Conservation (phyloP, 2,797 vertebrate species). For the Rousettus madagascariensis region DNA sequence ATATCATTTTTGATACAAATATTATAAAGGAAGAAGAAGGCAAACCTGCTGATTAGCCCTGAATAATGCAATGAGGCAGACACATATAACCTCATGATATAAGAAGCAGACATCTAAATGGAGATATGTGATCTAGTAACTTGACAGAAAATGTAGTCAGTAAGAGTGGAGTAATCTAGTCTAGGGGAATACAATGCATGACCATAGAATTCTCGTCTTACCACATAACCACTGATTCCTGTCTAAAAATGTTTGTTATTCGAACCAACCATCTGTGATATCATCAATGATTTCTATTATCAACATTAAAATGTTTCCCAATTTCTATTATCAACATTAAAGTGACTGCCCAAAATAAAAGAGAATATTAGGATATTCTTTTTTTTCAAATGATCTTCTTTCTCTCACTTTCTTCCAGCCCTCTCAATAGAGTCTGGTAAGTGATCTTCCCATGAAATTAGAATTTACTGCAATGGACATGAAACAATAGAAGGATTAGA, state of each 20-base stretch:
- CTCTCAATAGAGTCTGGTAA: background rate
- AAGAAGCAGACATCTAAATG: background rate
- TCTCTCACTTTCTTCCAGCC: background rate
- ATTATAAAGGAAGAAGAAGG: background rate
- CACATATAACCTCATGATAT: background rate
- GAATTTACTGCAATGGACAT: background rate
- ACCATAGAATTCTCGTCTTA: background rate
- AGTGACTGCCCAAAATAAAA: background rate
- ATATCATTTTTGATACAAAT: background rate
- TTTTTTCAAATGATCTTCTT: background rate
- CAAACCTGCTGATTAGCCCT: background rate
- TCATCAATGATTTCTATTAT: background rate
- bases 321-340: background rate
- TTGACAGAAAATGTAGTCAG: background rate
- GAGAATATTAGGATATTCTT: background rate
- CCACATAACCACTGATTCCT: background rate
- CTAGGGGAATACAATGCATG: background rate
- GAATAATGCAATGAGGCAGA: background rate
- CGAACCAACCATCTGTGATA: background rate
- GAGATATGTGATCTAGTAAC: background rate
- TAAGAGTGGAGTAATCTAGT: background rate
- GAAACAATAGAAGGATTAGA: background rate
- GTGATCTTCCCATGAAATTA: background rate
- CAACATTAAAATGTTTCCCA: background rate
- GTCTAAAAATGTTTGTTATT: background rate